Evolutionary conservation across 1,140 invertebrate genomes (phyloP).

Genomic region (Psilanteris sp.): DNA sequence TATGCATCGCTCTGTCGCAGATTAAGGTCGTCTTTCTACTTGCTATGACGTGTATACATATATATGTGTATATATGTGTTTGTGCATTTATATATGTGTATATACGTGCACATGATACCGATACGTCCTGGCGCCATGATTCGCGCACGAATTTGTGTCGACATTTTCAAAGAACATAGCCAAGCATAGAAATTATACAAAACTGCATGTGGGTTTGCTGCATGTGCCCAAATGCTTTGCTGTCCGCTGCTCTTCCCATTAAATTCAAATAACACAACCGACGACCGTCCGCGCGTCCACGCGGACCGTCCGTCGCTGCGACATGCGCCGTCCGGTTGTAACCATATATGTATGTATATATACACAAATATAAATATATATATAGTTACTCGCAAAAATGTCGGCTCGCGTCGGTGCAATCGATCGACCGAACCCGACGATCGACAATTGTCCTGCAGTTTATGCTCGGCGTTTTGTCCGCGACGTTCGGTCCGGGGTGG

Average conservation of each 20-base stretch:
- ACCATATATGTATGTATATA: not conserved
- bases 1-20: conserved; percentile 37
- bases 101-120: conserved; percentile 35
- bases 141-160: conserved; percentile 47
- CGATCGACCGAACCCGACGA: no score
- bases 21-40: conserved; percentile 59
- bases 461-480: no score
- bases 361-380: no score
- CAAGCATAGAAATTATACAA: conserved; percentile 45
- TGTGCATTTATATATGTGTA: conserved; percentile 20
- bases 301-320: no score
- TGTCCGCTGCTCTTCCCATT: conserved; percentile 75
- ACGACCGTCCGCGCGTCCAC: no score
- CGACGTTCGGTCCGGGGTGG: no score
- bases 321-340: conserved; percentile 37
- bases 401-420: no score
- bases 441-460: no score
- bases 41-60: conserved; percentile 40
- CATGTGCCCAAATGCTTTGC: conserved; percentile 79
- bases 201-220: conserved; percentile 78
- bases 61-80: conserved; percentile 4
- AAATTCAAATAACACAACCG: conserved; percentile 51
- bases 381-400: no score
- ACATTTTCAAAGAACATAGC: conserved; percentile 16
- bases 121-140: conserved; percentile 57